Conservation (phyloP, 2,888 invertebrate genomes). For the Dasysyrphus tricinctus region DNA sequence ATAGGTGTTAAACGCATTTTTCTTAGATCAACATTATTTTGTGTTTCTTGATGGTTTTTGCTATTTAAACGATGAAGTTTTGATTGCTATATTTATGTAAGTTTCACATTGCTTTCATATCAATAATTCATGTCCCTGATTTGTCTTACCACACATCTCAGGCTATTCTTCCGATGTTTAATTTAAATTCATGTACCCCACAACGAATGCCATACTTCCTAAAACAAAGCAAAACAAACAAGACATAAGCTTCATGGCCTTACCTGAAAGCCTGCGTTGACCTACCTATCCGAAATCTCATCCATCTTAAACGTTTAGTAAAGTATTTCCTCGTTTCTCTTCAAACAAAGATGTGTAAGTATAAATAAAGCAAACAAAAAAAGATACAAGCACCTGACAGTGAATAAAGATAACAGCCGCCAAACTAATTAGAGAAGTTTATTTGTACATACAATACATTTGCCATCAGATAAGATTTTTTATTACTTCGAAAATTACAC, state of each 20-base stretch:
- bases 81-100: too few species aligned
- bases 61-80: too few species aligned
- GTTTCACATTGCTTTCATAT: too few species aligned
- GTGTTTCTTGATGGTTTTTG: too few species aligned
- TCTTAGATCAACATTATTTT: too few species aligned
- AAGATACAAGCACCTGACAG: slow-evolving; percentile 14
- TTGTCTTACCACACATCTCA: too few species aligned
- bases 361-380: neutral
- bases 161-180: too few species aligned
- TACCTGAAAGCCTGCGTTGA: slow-evolving; percentile 31
- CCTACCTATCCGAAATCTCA: slow-evolving; percentile 47
- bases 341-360: slow-evolving; percentile 2
- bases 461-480: slow-evolving; percentile 58
- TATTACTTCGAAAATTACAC: slow-evolving; percentile 56
- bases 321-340: slow-evolving; percentile 43
- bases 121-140: too few species aligned
- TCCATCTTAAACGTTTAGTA: slow-evolving; percentile 26
- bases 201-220: neutral
- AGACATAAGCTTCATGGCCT: slow-evolving; percentile 32
- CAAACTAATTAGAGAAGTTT: slow-evolving; percentile 56
- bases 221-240: slow-evolving; percentile 1
- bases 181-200: too few species aligned
- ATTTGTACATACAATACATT: slow-evolving; percentile 13
- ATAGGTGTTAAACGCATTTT: too few species aligned
- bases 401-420: slow-evolving; percentile 32